Percentiles rank a stretch among this genome's conserved stretches.
Conservation (phyloP, 2,888 invertebrate species). For the Mimumesa dahlbomi region DNA sequence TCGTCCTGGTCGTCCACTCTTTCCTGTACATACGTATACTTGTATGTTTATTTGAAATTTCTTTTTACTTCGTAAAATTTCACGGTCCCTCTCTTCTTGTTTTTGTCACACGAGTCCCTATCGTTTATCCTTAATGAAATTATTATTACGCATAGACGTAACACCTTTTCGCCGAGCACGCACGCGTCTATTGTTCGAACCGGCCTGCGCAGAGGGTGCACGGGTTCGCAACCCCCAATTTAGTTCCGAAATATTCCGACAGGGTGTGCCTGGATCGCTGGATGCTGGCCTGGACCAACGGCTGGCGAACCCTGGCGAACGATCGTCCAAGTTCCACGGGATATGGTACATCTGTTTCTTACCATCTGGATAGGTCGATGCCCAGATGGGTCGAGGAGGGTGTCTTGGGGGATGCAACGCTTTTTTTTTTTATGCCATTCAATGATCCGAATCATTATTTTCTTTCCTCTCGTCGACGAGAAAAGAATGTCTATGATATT, state of each 20-base stretch:
- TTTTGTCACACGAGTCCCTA: conserved; percentile 5
- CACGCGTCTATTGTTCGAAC: conserved; percentile 62
- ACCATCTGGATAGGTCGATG: conserved; percentile 54
- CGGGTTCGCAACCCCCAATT: conserved; percentile 55
- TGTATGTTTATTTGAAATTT: not conserved
- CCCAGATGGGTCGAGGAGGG: conserved; percentile 4
- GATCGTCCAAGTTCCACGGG: conserved; percentile 26
- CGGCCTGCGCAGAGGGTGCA: conserved; percentile 62
- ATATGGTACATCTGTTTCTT: conserved; percentile 38
- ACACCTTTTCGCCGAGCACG: conserved; percentile 37
- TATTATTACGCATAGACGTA: conserved; percentile 46
- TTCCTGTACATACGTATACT: not conserved
- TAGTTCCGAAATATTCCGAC: conserved; percentile 53
- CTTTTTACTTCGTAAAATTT: not conserved
- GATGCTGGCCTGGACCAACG: conserved; percentile 76
- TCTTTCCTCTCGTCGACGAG: too few relatives aligned
- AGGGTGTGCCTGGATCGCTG: conserved; percentile 67
- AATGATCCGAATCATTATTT: not conserved
- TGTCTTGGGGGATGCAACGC: not conserved
- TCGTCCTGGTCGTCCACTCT: not conserved
- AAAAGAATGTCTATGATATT: too few relatives aligned
- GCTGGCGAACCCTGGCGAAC: conserved; percentile 73
- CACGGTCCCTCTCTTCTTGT: not conserved
- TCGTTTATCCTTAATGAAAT: conserved; percentile 33
- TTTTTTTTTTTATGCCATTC: conserved; percentile 2